A percentile compares a stretch with the other conserved stretches of the same genome.
These are phyloP conservation scores for Catagonus wagneri DNA, from an alignment of 2,113 vertebrate genomes.

Conservation along the genomic window DNA sequence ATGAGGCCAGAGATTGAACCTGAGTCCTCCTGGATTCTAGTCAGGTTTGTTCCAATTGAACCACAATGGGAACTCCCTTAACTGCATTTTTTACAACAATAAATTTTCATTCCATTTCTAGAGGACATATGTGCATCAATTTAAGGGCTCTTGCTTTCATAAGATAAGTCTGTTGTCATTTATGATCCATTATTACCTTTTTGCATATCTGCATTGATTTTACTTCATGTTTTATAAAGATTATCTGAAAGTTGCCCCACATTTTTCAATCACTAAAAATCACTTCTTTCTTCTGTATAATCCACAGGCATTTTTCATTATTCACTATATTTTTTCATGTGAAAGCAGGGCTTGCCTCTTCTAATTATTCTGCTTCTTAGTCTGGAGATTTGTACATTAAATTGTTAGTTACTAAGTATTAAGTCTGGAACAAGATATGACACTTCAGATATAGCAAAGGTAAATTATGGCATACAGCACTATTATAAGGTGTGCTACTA, in stretches of 20 bases:
- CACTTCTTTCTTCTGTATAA: background rate
- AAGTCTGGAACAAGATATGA: constrained; percentile 82
- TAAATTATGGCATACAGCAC: constrained; percentile 84
- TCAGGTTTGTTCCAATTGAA: too few relatives aligned
- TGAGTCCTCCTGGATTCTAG: too few relatives aligned
- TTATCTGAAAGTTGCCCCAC: constrained; percentile 43
- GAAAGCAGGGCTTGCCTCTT: constrained; percentile 10
- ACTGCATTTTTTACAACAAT: background rate
- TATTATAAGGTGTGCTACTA: constrained; percentile 85
- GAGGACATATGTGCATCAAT: background rate
- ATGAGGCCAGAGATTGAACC: too few relatives aligned
- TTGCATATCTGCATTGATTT: background rate
- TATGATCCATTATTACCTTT: background rate
- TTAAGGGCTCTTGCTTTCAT: background rate
- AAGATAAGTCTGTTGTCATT: background rate
- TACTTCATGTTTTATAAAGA: background rate
- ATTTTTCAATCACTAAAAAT: constrained; percentile 54
- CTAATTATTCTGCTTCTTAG: constrained; percentile 71
- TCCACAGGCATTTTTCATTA: constrained; percentile 12
- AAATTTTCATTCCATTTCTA: background rate
- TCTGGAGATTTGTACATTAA: constrained; percentile 80
- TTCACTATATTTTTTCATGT: background rate
- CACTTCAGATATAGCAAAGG: constrained; percentile 84
- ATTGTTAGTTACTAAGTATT: constrained; percentile 89
- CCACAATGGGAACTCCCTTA: too few relatives aligned